Conservation (phyloP, 2,797 vertebrate species). For the Pseudomugil tenellus region DNA sequence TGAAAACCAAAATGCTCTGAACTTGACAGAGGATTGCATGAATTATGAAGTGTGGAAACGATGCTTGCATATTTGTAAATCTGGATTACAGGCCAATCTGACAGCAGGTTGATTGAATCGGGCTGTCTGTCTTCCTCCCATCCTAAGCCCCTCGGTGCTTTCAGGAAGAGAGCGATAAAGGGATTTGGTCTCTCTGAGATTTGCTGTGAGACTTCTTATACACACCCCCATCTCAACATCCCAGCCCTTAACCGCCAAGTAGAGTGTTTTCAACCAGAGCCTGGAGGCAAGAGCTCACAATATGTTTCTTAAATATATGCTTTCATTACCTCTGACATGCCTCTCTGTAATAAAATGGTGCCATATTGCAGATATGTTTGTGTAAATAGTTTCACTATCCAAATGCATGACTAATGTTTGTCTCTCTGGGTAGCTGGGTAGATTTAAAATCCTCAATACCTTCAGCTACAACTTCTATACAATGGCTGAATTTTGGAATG, state of each 20-base stretch:
- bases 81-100: slow-evolving; percentile 77
- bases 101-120: slow-evolving; percentile 78
- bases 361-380: background rate
- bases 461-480: too few species aligned
- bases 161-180: slow-evolving; percentile 79
- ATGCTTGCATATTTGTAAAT: slow-evolving; percentile 79
- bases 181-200: slow-evolving; percentile 79
- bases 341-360: slow-evolving; percentile 24
- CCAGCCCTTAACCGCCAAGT: slow-evolving; percentile 48
- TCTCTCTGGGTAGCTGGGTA: slow-evolving; percentile 9
- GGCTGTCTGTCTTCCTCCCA: slow-evolving; percentile 63
- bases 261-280: slow-evolving; percentile 65
- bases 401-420: slow-evolving; percentile 1
- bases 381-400: background rate
- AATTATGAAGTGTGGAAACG: slow-evolving; percentile 44
- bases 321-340: slow-evolving; percentile 42
- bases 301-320: slow-evolving; percentile 44
- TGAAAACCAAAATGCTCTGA: slow-evolving; percentile 20
- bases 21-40: slow-evolving; percentile 59
- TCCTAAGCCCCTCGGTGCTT: slow-evolving; percentile 75
- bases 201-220: slow-evolving; percentile 72
- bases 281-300: slow-evolving; percentile 45
- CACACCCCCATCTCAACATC: slow-evolving; percentile 26
- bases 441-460: slow-evolving; percentile 9
- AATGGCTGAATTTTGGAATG: background rate